Conservation (phyloP, 1,140 invertebrate species). For the Lepidotrigona ventralis region DNA sequence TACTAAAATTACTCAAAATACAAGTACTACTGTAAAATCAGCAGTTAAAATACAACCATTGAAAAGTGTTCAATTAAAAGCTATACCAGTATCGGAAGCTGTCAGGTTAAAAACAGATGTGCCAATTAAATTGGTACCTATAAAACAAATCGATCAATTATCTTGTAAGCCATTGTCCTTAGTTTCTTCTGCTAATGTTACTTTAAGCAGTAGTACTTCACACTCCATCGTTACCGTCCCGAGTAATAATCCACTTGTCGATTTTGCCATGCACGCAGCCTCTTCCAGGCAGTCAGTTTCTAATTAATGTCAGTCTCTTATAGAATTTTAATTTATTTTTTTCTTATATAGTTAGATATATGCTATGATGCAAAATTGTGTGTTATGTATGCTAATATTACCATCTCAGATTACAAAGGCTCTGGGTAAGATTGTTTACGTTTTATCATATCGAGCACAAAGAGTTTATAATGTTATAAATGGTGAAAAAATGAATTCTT, state of each 20-base stretch:
- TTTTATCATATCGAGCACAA: conserved; percentile 66
- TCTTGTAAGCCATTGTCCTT: conserved; percentile 72
- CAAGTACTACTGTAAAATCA: conserved; percentile 47
- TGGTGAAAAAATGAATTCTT: conserved; percentile 67
- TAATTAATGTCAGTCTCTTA: conserved; percentile 77
- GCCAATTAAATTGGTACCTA: conserved; percentile 70
- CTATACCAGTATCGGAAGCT: conserved; percentile 66
- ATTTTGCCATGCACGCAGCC: conserved; percentile 76
- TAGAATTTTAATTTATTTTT: conserved; percentile 79
- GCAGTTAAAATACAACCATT: conserved; percentile 58
- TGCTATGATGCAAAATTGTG: conserved; percentile 60
- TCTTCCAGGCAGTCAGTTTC: conserved; percentile 72
- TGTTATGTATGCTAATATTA: conserved; percentile 55
- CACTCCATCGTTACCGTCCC: conserved; percentile 61
- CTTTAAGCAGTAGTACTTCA: conserved; percentile 57
- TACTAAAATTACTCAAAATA: conserved; percentile 66
- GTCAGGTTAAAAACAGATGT: conserved; percentile 68
- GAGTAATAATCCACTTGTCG: conserved; percentile 71
- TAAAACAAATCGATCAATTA: conserved; percentile 69
- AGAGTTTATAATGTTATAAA: conserved; percentile 71
- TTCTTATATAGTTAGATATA: conserved; percentile 62
- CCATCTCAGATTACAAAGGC: conserved; percentile 69
- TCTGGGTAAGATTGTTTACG: conserved; percentile 69
- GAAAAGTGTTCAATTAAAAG: conserved; percentile 66
- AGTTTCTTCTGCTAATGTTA: conserved; percentile 63